Conservation (phyloP, 1,140 invertebrate genomes). For the Drosophila sp. region DNA sequence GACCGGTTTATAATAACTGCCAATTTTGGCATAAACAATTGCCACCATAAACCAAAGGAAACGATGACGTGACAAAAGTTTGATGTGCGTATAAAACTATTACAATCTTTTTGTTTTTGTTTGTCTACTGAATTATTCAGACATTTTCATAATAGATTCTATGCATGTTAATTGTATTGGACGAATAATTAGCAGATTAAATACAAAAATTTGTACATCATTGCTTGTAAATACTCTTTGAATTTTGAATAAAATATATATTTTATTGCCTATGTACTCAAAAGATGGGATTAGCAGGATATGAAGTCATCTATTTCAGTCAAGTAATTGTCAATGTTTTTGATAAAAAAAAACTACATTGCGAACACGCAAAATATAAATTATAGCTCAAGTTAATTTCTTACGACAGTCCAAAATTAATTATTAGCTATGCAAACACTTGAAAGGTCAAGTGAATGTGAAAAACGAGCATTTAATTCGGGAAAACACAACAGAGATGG, state of each 20-base stretch:
- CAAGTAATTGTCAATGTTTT: not conserved
- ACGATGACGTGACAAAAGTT: conserved; percentile 52
- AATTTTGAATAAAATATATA: not conserved
- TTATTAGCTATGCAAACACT: conserved; percentile 2
- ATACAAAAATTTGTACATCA: not conserved
- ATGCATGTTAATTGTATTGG: conserved; percentile 27
- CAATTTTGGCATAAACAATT: conserved; percentile 63
- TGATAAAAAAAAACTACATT: not conserved
- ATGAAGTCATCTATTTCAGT: conserved; percentile 16
- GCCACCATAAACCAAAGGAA: conserved; percentile 55
- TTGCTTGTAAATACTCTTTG: conserved; percentile 1
- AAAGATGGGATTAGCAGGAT: not conserved
- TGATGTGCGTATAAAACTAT: conserved; percentile 20
- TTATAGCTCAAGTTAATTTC: conserved; percentile 21
- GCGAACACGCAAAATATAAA: conserved; percentile 57
- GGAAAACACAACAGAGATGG: not conserved
- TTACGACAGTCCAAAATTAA: conserved; percentile 6
- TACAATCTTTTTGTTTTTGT: conserved; percentile 3
- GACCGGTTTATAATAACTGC: conserved; percentile 62
- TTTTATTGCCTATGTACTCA: not conserved
- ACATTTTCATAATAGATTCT: conserved; percentile 22
- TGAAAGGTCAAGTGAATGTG: conserved; percentile 31
- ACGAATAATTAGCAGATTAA: conserved; percentile 41
- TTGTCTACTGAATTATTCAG: conserved; percentile 16
- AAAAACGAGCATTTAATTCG: conserved; percentile 17